phyloP scores from a whole-genome alignment of 2,797 vertebrate genomes.

The Xenopus petersii region DNA sequence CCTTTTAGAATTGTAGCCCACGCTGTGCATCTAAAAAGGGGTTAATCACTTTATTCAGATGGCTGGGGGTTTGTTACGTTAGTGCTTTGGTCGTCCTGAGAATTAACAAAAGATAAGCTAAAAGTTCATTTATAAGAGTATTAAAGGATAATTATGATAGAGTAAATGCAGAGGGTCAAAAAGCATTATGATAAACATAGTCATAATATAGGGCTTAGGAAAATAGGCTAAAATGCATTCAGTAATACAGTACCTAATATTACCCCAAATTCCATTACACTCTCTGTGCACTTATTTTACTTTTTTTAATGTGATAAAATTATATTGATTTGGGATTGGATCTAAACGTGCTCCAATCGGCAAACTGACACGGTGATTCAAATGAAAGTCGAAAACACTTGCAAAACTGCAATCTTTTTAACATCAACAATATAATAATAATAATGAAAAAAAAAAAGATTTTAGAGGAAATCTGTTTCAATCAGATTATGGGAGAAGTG shows the following conservation, averaged over 20 bases:
- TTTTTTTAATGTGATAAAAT: constrained; percentile 54
- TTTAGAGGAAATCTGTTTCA: constrained; percentile 78
- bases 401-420: constrained; percentile 72
- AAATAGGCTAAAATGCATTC: constrained; percentile 64
- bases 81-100: constrained; percentile 69
- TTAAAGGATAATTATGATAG: constrained; percentile 82
- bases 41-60: constrained; percentile 74
- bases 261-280: constrained; percentile 36
- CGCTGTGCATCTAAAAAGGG: constrained; percentile 51
- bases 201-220: constrained; percentile 64
- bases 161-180: constrained; percentile 73
- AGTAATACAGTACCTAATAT: constrained; percentile 51
- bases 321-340: constrained; percentile 23
- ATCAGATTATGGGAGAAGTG: constrained; percentile 76
- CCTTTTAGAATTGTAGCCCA: constrained; percentile 28
- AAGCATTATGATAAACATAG: constrained; percentile 71
- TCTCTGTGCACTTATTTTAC: background rate
- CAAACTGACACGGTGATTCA: constrained; percentile 60
- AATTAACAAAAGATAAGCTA: constrained; percentile 78
- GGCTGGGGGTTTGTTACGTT: constrained; percentile 69
- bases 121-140: constrained; percentile 81
- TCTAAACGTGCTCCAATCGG: constrained; percentile 23
- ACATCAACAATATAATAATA: constrained; percentile 66
- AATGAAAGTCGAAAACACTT: constrained; percentile 65
- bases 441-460: constrained; percentile 63